Conservation (phyloP, 2,113 vertebrate species). For the Pipa parva region DNA sequence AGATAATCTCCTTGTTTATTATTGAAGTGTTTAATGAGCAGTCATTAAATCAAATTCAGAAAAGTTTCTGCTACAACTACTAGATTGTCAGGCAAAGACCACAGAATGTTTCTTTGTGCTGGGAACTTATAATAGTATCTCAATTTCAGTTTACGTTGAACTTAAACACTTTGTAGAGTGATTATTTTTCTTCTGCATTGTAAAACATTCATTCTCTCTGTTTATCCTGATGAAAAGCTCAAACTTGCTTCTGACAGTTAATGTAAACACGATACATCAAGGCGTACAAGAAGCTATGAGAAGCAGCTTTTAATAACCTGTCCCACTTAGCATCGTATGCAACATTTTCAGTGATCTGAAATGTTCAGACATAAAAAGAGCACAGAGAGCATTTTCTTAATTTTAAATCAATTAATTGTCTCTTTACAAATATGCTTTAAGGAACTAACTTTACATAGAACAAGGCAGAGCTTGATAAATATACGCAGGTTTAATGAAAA, state of each 20-base stretch:
- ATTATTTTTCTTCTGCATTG: conserved; percentile 59
- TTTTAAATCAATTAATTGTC: not conserved
- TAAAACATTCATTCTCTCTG: conserved; percentile 44
- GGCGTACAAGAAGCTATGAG: conserved; percentile 47
- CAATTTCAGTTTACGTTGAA: conserved; percentile 47
- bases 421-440: not conserved
- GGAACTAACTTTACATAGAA: not conserved
- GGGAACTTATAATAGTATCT: conserved; percentile 48
- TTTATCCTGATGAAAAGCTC: conserved; percentile 47
- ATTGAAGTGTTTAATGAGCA: conserved; percentile 52
- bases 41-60: conserved; percentile 54
- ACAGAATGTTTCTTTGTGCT: conserved; percentile 46
- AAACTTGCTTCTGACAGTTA: conserved; percentile 50
- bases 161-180: conserved; percentile 52
- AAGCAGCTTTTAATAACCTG: conserved; percentile 44
- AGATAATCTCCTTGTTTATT: conserved; percentile 57
- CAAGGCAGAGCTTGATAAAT: too few relatives aligned
- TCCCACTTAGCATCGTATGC: conserved; percentile 26
- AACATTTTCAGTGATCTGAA: conserved; percentile 13
- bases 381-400: conserved; percentile 9
- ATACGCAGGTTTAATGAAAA: too few relatives aligned
- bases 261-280: conserved; percentile 61
- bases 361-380: conserved; percentile 4
- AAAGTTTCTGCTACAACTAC: conserved; percentile 47
- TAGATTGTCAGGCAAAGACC: conserved; percentile 48